Evolutionary conservation across 2,888 invertebrate species (phyloP).

Genomic region (Thera obeliscata): DNA sequence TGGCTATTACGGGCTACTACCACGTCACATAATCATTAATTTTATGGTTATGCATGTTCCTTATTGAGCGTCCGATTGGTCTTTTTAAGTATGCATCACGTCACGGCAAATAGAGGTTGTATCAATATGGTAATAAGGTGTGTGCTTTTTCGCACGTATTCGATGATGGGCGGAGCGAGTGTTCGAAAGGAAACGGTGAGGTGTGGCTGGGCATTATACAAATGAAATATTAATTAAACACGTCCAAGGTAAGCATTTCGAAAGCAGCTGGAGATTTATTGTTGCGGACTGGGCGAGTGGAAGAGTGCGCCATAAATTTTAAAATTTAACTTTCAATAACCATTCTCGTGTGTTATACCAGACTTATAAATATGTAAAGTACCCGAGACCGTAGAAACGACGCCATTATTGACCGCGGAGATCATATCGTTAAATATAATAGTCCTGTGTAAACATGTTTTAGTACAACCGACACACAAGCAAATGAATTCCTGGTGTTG

Average conservation of each 20-base stretch:
- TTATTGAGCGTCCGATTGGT: slow-evolving; percentile 29
- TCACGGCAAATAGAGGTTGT: slow-evolving; percentile 20
- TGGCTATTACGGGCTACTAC: slow-evolving; percentile 43
- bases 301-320: slow-evolving; percentile 19
- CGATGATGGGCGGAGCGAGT: slow-evolving; percentile 39
- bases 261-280: slow-evolving; percentile 18
- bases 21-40: slow-evolving; percentile 50
- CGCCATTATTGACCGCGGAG: slow-evolving; percentile 51
- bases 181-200: slow-evolving; percentile 31
- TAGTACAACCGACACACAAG: slow-evolving; percentile 49
- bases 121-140: slow-evolving; percentile 27
- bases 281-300: slow-evolving; percentile 2
- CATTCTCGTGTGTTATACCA: slow-evolving; percentile 52
- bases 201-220: slow-evolving; percentile 33
- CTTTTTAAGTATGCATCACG: slow-evolving; percentile 28
- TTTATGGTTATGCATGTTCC: slow-evolving; percentile 42
- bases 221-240: slow-evolving; percentile 34
- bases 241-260: slow-evolving; percentile 10
- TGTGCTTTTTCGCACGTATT: slow-evolving; percentile 33
- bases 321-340: slow-evolving; percentile 39
- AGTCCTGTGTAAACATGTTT: slow-evolving; percentile 68
- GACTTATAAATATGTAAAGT: slow-evolving; percentile 46
- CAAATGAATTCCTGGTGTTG: slow-evolving; percentile 61
- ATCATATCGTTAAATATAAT: slow-evolving; percentile 66
- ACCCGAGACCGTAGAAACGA: slow-evolving; percentile 45